A percentile compares a stretch with the other conserved stretches of the same genome.
phyloP scores from a whole-genome alignment of 1,140 invertebrate species.

The Drosophila melanogaster region DNA sequence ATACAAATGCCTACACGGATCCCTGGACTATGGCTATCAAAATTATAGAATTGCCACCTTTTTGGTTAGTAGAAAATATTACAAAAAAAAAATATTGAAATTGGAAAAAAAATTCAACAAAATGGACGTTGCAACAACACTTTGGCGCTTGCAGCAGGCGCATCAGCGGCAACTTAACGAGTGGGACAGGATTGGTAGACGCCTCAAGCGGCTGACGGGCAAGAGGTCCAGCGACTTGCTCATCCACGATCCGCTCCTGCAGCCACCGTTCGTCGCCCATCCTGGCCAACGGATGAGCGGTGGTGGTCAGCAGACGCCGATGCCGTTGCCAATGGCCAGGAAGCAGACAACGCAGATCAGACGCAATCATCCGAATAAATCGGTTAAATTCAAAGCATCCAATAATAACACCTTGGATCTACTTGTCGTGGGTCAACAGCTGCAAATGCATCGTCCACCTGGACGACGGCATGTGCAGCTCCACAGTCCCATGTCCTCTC shows the following conservation, averaged over 20 bases:
- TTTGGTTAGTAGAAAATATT: neutral
- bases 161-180: neutral
- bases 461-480: neutral
- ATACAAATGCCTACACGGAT: neutral
- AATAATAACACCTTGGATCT: neutral
- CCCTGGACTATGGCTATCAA: neutral
- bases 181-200: conserved; percentile 1
- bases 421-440: neutral
- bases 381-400: neutral
- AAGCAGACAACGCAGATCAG: neutral
- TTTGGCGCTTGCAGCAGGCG: neutral
- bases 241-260: neutral
- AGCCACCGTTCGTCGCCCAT: neutral
- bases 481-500: neutral
- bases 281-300: neutral
- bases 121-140: neutral
- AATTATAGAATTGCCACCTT: neutral
- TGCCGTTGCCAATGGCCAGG: neutral
- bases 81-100: neutral
- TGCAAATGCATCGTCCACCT: neutral
- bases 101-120: neutral
- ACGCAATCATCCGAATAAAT: neutral
- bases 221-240: conserved; percentile 1
- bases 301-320: neutral
- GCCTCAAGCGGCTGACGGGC: conserved; percentile 1